phyloP scores from a whole-genome alignment of 2,113 vertebrate species.

The Lepus timidus region DNA sequence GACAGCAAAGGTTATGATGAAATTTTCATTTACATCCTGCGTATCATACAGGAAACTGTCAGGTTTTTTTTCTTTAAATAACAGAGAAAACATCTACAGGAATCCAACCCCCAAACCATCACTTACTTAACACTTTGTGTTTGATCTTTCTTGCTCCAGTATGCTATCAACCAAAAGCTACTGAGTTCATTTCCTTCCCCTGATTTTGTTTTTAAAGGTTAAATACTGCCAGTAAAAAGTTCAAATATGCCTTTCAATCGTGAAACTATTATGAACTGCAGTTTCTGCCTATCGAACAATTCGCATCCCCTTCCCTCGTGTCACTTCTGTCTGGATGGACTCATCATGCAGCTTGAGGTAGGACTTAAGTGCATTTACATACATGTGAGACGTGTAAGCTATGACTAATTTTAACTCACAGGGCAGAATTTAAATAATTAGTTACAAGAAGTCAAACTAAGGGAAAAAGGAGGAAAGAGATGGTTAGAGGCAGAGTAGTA shows the following conservation, averaged over 20 bases:
- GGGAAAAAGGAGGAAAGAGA: slow-evolving; percentile 95
- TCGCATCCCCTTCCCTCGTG: slow-evolving; percentile 76
- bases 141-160: slow-evolving; percentile 4
- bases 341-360: slow-evolving; percentile 87
- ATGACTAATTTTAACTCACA: slow-evolving; percentile 95
- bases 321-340: slow-evolving; percentile 85
- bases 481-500: slow-evolving; percentile 99
- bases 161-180: slow-evolving; percentile 44
- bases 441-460: slow-evolving; percentile 97
- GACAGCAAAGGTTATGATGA: slow-evolving; percentile 66
- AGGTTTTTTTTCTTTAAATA: slow-evolving; percentile 15
- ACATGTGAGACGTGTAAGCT: slow-evolving; percentile 89
- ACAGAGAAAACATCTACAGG: slow-evolving; percentile 64
- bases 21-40: slow-evolving; percentile 54
- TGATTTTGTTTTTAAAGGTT: slow-evolving; percentile 82
- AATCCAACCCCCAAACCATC: slow-evolving; percentile 5
- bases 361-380: slow-evolving; percentile 91
- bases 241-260: slow-evolving; percentile 82
- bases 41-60: slow-evolving; percentile 45
- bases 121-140: slow-evolving; percentile 69
- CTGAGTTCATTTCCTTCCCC: slow-evolving; percentile 53
- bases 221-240: slow-evolving; percentile 84
- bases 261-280: slow-evolving; percentile 79
- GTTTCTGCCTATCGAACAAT: slow-evolving; percentile 81
- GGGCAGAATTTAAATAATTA: slow-evolving; percentile 98